These are phyloP conservation scores for Ferdinandea cuprea DNA, from an alignment of 2,888 invertebrate genomes.

Conservation along the genomic window DNA sequence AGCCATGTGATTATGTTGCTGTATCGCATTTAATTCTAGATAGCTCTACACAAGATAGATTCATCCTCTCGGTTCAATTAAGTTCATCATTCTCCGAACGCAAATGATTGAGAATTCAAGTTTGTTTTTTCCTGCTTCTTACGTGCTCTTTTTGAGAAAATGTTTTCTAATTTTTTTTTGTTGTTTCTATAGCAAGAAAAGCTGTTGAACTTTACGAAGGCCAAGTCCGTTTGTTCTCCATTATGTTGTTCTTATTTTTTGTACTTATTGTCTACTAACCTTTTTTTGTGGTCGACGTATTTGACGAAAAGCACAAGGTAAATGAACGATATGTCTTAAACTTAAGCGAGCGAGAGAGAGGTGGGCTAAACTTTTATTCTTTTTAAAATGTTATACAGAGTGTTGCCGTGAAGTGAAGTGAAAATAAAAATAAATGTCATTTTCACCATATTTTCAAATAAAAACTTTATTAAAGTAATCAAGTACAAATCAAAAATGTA, in stretches of 20 bases:
- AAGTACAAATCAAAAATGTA: no score
- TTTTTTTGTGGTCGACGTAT: constrained; percentile 5
- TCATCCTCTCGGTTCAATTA: constrained; percentile 36
- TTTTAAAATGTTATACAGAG: background rate
- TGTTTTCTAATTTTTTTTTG: no score
- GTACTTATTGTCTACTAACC: constrained; percentile 24
- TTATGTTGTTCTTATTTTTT: constrained; percentile 41
- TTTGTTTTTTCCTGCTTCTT: constrained; percentile 4
- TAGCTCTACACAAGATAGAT: background rate
- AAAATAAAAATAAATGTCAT: no score
- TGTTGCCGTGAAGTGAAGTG: no score
- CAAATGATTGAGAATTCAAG: constrained; percentile 19
- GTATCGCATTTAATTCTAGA: constrained; percentile 13
- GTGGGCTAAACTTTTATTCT: background rate
- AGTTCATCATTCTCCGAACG: constrained; percentile 16
- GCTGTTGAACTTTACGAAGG: constrained; percentile 70
- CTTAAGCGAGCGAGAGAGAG: background rate
- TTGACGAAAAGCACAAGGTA: constrained; percentile 34
- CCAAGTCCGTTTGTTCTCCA: constrained; percentile 63
- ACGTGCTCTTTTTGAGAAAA: background rate
- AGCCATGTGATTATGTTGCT: constrained; percentile 8
- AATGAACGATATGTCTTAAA: constrained; percentile 1
- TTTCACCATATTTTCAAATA: no score
- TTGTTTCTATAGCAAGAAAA: constrained; percentile 28
- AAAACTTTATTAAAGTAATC: no score